Conservation (phyloP, 2,888 invertebrate species). For the Drosophila tripunctata region DNA sequence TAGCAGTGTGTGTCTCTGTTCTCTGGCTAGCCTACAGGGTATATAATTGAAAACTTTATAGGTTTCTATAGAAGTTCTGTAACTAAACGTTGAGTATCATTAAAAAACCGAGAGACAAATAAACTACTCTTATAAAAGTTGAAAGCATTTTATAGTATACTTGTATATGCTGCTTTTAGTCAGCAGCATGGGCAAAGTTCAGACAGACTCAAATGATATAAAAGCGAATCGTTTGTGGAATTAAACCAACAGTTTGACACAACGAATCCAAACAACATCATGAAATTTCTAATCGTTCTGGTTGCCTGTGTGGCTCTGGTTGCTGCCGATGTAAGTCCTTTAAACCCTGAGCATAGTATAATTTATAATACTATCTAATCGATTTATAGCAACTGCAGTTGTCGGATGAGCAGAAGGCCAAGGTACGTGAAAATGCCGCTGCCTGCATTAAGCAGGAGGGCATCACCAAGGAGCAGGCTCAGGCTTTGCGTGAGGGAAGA, state of each 20-base stretch:
- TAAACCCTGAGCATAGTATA: too few relatives aligned
- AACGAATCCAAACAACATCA: constrained; percentile 52
- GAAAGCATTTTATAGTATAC: background rate
- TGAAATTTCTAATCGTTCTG: constrained; percentile 71
- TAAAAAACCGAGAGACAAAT: constrained; percentile 10
- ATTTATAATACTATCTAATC: background rate
- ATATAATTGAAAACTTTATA: background rate
- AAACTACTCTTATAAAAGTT: constrained; percentile 21
- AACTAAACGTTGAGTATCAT: background rate
- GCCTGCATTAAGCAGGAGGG: constrained; percentile 70
- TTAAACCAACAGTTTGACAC: constrained; percentile 54
- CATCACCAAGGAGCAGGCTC: constrained; percentile 64
- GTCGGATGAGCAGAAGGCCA: constrained; percentile 74
- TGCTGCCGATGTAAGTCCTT: constrained; percentile 69
- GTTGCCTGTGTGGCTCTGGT: constrained; percentile 58
- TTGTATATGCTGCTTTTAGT: constrained; percentile 43
- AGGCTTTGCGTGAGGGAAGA: constrained; percentile 63
- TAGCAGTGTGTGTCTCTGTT: too few relatives aligned
- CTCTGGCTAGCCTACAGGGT: background rate
- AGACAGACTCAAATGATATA: constrained; percentile 55
- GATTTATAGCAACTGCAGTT: constrained; percentile 37
- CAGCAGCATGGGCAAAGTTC: constrained; percentile 46
- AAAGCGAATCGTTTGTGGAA: constrained; percentile 47
- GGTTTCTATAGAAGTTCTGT: background rate
- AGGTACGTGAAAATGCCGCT: constrained; percentile 45